Evolutionary conservation across 2,888 invertebrate genomes (phyloP).

Genomic region (Rhabditoides inermis): DNA sequence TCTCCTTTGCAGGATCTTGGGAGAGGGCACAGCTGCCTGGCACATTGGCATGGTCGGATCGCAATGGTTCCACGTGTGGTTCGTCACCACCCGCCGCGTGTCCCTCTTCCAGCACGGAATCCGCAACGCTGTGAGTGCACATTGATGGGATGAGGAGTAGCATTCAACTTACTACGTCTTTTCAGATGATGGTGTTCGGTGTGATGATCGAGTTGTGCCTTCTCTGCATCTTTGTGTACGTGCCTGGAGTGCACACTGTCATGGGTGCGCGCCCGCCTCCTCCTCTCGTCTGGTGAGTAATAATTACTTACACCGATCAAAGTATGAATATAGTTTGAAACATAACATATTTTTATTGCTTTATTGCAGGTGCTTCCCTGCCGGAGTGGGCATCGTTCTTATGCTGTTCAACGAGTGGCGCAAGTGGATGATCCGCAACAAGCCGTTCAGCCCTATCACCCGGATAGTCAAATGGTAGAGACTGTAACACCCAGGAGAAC

Average conservation of each 20-base stretch:
- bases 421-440: slow-evolving; percentile 27
- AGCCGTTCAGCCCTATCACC: slow-evolving; percentile 20
- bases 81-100: slow-evolving; percentile 37
- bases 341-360: background rate
- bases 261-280: slow-evolving; percentile 34
- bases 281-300: slow-evolving; percentile 16
- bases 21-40: slow-evolving; percentile 22
- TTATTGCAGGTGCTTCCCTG: slow-evolving; percentile 30
- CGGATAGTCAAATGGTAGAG: slow-evolving; percentile 31
- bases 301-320: background rate
- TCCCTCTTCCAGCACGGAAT: slow-evolving; percentile 38
- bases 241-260: slow-evolving; percentile 30
- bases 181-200: slow-evolving; percentile 23
- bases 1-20: slow-evolving; percentile 12
- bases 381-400: slow-evolving; percentile 28
- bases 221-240: slow-evolving; percentile 33
- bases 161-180: background rate
- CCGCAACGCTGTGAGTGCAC: slow-evolving; percentile 22
- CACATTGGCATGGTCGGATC: slow-evolving; percentile 20
- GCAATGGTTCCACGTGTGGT: slow-evolving; percentile 33
- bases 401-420: slow-evolving; percentile 34
- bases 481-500: too few species aligned
- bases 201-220: slow-evolving; percentile 31
- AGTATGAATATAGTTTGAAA: background rate
- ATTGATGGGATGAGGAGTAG: too few species aligned